Percentiles rank a stretch among this genome's conserved stretches.
Evolutionary conservation across 2,797 vertebrate species (phyloP).

Genomic region (Erithacus rubecula): DNA sequence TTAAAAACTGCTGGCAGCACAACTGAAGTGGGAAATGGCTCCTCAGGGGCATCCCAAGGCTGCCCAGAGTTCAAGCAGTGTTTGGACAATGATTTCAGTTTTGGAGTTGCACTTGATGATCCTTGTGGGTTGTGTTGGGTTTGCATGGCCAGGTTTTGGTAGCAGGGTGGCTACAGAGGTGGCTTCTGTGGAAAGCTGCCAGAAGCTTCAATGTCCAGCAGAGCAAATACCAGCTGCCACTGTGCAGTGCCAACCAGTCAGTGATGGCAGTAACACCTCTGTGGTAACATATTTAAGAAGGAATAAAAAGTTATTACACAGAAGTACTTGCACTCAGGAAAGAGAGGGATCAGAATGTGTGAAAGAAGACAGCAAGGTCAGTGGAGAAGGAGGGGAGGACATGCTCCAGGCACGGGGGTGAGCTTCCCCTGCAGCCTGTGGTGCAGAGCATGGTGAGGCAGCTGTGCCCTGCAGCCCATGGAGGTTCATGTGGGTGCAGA

Average conservation of each 20-base stretch:
- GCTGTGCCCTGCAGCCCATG: not conserved
- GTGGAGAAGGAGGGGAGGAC: not conserved
- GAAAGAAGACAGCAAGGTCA: no score
- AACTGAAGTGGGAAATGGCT: not conserved
- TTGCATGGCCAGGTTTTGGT: not conserved
- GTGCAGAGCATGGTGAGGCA: not conserved
- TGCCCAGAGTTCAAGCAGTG: not conserved
- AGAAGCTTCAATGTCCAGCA: not conserved
- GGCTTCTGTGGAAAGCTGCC: not conserved
- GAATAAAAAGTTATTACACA: not conserved
- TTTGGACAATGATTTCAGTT: not conserved
- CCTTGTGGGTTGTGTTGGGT: not conserved
- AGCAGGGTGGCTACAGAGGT: not conserved
- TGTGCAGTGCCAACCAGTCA: not conserved
- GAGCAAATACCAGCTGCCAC: fast-evolving
- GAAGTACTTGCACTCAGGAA: not conserved
- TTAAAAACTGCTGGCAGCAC: not conserved
- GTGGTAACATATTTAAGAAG: not conserved
- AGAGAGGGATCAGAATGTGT: not conserved
- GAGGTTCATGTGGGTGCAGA: not conserved
- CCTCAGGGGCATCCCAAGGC: not conserved
- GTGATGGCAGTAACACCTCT: not conserved
- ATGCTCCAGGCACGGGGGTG: fast-evolving
- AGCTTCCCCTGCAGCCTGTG: not conserved
- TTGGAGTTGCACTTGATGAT: not conserved